Percentiles rank a stretch among this genome's conserved stretches.
Evolutionary conservation across 2,888 invertebrate genomes (phyloP).

Genomic region (Chrysina gloriosa): DNA sequence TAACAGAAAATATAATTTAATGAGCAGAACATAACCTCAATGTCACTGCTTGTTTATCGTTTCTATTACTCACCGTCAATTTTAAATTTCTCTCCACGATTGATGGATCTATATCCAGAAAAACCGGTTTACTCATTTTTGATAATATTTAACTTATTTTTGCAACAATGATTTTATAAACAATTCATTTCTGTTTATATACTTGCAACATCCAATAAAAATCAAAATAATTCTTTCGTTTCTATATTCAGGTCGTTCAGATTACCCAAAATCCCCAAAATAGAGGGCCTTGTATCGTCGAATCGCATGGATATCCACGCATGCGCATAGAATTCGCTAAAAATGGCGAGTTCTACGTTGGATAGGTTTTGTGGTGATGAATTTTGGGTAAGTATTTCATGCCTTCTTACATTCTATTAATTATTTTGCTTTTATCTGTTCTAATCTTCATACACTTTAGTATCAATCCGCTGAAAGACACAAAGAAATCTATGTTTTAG

Average conservation of each 20-base stretch:
- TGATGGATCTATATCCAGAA: constrained; percentile 61
- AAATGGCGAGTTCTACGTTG: constrained; percentile 72
- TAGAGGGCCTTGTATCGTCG: too few relatives aligned
- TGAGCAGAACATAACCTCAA: constrained; percentile 26
- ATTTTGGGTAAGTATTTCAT: constrained; percentile 79
- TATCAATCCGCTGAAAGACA: background rate
- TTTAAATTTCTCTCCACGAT: constrained; percentile 61
- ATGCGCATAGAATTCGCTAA: constrained; percentile 48
- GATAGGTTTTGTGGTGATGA: constrained; percentile 81
- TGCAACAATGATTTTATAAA: background rate
- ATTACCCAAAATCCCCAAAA: too few relatives aligned
- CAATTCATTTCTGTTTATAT: background rate
- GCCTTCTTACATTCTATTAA: constrained; percentile 14
- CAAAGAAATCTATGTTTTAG: too few relatives aligned
- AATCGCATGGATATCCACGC: constrained; percentile 37
- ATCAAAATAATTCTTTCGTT: constrained; percentile 29
- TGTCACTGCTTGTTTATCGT: too few relatives aligned
- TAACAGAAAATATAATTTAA: constrained; percentile 45
- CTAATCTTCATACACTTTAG: background rate
- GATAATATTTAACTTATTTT: background rate
- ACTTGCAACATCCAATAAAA: background rate
- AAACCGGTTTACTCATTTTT: constrained; percentile 48
- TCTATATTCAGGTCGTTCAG: background rate
- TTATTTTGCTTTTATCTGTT: background rate
- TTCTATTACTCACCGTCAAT: constrained; percentile 58